These are phyloP conservation scores for Anoncus sp. DNA, from an alignment of 2,888 invertebrate species.

Conservation along the genomic window DNA sequence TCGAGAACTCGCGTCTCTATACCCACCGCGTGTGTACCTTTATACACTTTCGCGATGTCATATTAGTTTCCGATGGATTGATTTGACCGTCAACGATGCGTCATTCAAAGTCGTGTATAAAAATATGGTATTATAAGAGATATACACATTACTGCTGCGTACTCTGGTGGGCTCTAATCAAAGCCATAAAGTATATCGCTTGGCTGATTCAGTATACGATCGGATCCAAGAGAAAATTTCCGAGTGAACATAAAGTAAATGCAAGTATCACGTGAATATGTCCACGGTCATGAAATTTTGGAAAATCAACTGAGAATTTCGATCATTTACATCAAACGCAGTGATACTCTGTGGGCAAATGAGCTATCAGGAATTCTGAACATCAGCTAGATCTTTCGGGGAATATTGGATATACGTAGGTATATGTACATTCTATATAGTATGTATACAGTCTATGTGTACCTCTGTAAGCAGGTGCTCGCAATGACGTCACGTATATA, in stretches of 20 bases:
- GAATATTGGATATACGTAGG: not conserved
- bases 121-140: no score
- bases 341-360: not conserved
- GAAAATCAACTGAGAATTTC: not conserved
- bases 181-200: no score
- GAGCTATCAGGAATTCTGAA: not conserved
- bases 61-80: not conserved
- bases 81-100: not conserved
- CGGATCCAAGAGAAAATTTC: no score
- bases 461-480: conserved; percentile 66
- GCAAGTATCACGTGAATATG: no score
- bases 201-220: no score
- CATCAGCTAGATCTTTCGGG: not conserved
- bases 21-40: no score
- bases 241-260: no score
- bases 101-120: not conserved
- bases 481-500: conserved; percentile 69
- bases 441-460: conserved; percentile 7
- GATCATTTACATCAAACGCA: not conserved
- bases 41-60: not conserved
- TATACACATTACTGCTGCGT: no score
- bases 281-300: not conserved
- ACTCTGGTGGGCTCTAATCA: no score
- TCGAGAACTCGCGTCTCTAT: no score
- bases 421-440: not conserved